Percentiles rank a stretch among this genome's conserved stretches.
These are phyloP conservation scores for Omphaloscelis lunosa DNA, from an alignment of 2,888 invertebrate genomes.

Conservation along the genomic window DNA sequence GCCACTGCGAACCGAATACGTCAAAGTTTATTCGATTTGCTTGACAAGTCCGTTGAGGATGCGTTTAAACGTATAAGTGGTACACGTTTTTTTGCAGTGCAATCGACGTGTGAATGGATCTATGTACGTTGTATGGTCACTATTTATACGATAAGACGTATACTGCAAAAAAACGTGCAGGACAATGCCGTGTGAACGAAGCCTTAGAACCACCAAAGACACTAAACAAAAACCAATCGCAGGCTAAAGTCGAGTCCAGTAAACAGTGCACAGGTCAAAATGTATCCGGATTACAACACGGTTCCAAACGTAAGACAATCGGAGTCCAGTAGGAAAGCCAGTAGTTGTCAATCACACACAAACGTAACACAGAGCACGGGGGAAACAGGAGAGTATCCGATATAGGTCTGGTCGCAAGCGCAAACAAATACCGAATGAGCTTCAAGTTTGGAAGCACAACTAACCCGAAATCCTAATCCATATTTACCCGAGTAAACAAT, in stretches of 20 bases:
- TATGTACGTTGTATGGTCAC: too few relatives aligned
- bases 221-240: background rate
- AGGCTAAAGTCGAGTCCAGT: slow-evolving; percentile 4
- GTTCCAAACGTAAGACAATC: slow-evolving; percentile 13
- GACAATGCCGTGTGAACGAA: too few relatives aligned
- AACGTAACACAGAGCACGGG: slow-evolving; percentile 1
- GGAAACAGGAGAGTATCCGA: background rate
- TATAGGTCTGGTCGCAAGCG: background rate
- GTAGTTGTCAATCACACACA: slow-evolving; percentile 8
- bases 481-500: background rate
- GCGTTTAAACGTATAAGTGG: too few relatives aligned
- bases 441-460: slow-evolving; percentile 1
- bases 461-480: background rate
- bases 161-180: too few relatives aligned
- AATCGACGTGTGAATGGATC: too few relatives aligned
- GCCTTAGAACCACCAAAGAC: background rate
- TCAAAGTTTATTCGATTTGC: too few relatives aligned
- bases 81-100: too few relatives aligned
- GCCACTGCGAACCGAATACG: too few relatives aligned
- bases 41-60: too few relatives aligned
- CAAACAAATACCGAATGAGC: slow-evolving; percentile 10
- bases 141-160: too few relatives aligned
- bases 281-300: background rate
- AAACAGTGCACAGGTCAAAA: slow-evolving; percentile 6
- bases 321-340: slow-evolving; percentile 12